Evolutionary conservation across 2,888 invertebrate genomes (phyloP), one percentile per base, ranked within the genome.

Genomic region (Drosophila borealis): DNA sequence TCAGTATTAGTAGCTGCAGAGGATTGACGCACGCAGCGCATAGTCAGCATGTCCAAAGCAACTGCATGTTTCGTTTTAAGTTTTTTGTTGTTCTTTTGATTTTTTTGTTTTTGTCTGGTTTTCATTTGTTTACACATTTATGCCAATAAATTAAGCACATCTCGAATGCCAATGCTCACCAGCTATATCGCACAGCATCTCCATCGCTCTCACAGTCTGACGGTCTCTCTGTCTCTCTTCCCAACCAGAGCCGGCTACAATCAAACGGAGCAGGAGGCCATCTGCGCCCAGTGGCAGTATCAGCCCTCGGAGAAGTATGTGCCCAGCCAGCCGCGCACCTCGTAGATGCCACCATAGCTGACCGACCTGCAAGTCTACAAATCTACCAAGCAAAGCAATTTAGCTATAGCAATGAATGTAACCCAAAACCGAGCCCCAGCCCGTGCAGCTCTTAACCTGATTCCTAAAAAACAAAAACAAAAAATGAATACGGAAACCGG

Each of bases 281-380:
- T 95, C 50, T 95, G 95, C 81, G 93, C 94, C 4, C 94, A 94
- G 79, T 95, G 94, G 93, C 94, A 94, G 77, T 95, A 94, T 86
- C 93, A 94, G 74, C 95, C 95, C 1, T 94, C 94, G 39, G 94
- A 94, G 70, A 95, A 94, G 89, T 95, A 94, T 82, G 93, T 94
- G 62, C 94, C 95, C 59, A 91, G 90, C 74, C 90, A 91, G 63
- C 91, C 92, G 5, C 90, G 91, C 33, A 88, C 85, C 25, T 86
- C 83, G 4, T 83, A 83, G 65, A 50, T 21, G 59, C 25, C 9
- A 8, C 29, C 14, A 9, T 8, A 8, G 70, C 68, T 25, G 65
- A 29, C 63, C 37, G 69, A 68, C 49, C 19, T 62, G 48, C 44
- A 41, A 41, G 2, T 36, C 36, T 64, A 60, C 67, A 62, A 62